These are phyloP conservation scores for Electrophaes corylata DNA, from an alignment of 2,888 invertebrate species.

Conservation along the genomic window DNA sequence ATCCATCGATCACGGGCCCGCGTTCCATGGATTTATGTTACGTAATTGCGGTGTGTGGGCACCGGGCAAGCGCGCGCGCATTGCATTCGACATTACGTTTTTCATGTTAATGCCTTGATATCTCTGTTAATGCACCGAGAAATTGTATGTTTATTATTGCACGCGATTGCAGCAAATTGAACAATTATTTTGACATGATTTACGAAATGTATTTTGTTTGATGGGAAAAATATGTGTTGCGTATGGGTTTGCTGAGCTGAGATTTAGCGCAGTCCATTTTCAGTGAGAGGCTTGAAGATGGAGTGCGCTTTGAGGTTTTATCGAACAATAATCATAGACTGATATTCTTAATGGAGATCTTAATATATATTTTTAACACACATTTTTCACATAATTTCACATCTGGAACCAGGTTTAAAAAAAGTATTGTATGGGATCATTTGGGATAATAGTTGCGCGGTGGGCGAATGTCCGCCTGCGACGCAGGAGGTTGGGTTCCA, in stretches of 20 bases:
- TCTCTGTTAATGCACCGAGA: constrained; percentile 62
- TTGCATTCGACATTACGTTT: constrained; percentile 56
- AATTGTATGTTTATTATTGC: constrained; percentile 54
- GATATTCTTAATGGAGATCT: too few relatives aligned
- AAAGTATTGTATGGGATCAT: too few relatives aligned
- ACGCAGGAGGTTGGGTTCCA: too few relatives aligned
- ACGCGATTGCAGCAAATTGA: constrained; percentile 44
- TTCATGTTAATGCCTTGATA: constrained; percentile 67
- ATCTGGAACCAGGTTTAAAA: too few relatives aligned
- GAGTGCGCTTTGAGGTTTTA: too few relatives aligned
- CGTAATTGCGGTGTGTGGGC: constrained; percentile 72
- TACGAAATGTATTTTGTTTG: constrained; percentile 41
- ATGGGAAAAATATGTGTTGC: constrained; percentile 28
- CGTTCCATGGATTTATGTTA: constrained; percentile 75
- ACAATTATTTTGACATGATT: constrained; percentile 46
- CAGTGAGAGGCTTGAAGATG: too few relatives aligned
- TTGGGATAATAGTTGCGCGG: too few relatives aligned
- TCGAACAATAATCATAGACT: too few relatives aligned
- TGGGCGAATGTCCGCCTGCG: too few relatives aligned
- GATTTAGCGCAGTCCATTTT: constrained; percentile 1
- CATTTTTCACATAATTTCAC: too few relatives aligned
- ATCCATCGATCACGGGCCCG: constrained; percentile 72
- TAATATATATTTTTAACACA: too few relatives aligned
- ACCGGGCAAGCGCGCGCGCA: constrained; percentile 47
- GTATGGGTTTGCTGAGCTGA: constrained; percentile 6